Evolutionary conservation across 2,797 vertebrate genomes (phyloP).

Genomic region (Saguinus oedipus): DNA sequence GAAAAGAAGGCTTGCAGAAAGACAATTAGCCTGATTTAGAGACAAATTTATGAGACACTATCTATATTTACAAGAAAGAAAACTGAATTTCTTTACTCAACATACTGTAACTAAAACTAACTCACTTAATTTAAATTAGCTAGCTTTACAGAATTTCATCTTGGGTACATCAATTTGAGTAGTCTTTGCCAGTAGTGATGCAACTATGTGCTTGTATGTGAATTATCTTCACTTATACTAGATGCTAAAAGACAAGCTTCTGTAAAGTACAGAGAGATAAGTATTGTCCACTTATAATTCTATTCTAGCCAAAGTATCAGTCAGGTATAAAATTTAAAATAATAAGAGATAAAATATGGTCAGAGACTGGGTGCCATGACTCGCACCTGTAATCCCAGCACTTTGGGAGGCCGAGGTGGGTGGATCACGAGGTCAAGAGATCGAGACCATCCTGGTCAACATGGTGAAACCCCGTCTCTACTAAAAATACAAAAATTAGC

Average conservation of each 20-base stretch:
- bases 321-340: background rate
- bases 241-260: background rate
- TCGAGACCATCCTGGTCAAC: background rate
- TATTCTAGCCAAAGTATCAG: background rate
- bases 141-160: background rate
- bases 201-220: background rate
- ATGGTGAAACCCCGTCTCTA: background rate
- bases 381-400: background rate
- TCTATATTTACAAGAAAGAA: slow-evolving; percentile 4
- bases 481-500: background rate
- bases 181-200: background rate
- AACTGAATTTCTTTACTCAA: background rate
- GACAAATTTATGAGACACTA: background rate
- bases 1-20: background rate
- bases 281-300: background rate
- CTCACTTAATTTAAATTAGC: background rate
- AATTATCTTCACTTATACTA: background rate
- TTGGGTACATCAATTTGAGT: background rate
- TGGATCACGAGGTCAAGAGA: background rate
- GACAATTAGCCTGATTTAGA: background rate
- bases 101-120: background rate
- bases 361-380: background rate
- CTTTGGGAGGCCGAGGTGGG: background rate
- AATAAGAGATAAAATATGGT: background rate
- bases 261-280: background rate